A percentile compares a stretch with the other conserved stretches of the same genome.
These are phyloP conservation scores for Steinernema scapterisci DNA, from an alignment of 2,888 invertebrate genomes.

Conservation along the genomic window DNA sequence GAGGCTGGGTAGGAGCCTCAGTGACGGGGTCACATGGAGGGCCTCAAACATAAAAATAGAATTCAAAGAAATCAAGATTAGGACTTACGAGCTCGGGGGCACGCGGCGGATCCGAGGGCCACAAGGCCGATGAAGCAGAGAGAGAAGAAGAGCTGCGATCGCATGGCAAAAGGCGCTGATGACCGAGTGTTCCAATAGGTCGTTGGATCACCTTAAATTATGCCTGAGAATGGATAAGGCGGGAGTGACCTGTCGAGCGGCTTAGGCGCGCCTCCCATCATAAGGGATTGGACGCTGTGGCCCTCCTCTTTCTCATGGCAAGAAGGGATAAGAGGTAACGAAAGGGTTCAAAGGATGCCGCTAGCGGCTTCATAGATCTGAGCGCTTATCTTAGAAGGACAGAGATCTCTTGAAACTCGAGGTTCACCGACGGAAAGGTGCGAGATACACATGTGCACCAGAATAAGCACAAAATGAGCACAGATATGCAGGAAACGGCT, in stretches of 20 bases:
- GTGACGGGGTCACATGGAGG: background rate
- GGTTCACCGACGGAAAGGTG: too few relatives aligned
- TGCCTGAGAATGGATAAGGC: background rate
- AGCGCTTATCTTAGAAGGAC: too few relatives aligned
- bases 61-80: background rate
- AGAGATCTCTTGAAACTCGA: too few relatives aligned
- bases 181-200: background rate
- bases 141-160: background rate
- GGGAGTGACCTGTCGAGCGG: background rate
- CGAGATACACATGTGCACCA: too few relatives aligned
- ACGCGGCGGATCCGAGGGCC: background rate
- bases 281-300: background rate
- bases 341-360: too few relatives aligned
- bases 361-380: too few relatives aligned
- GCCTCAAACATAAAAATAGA: background rate
- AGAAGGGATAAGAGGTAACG: too few relatives aligned
- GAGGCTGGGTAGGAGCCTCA: slow-evolving; percentile 15
- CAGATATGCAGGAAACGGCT: too few relatives aligned
- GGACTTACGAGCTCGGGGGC: background rate
- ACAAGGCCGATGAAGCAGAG: background rate
- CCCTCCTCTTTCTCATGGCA: background rate
- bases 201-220: background rate
- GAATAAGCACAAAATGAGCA: too few relatives aligned
- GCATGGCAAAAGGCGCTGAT: too few relatives aligned
- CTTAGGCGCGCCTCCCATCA: background rate